Evolutionary conservation across 2,797 vertebrate genomes (phyloP), one percentile per base, ranked within the genome.

Genomic region (Falco columbarius): DNA sequence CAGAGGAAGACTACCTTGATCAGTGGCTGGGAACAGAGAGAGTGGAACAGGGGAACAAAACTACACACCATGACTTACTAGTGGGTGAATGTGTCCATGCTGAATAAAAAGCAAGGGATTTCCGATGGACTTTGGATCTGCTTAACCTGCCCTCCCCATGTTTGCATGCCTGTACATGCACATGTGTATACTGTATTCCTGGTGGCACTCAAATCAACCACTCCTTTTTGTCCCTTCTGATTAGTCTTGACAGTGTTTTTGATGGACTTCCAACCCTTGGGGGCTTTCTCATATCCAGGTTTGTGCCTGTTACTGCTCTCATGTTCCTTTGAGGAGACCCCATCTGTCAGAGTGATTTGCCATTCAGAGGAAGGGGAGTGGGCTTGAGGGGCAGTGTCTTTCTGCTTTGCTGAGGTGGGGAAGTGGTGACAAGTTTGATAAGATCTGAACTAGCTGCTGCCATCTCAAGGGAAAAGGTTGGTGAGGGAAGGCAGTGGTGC

Each of bases 31-130:
- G 36, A 67, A 26, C 72, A 73, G 70, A 10, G 7, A 4, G 1
- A 61, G 30, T 30, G 26, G 54, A 88, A 80, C 0, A 2, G 27
- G 9, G 24, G 16, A 63, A 24, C 3, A 7, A 36, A 65, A 36
- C 66, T 30, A 18, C 0, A 1, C 75, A n/a, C 36, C 1, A 0
- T 40, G 22, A 36, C 58, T 72, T 59, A 13, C 0, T 22, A 7
- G 17, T 40, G 29, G 7, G 17, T 77, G 87, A 75, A 49, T 9
- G 2, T 14, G 29, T 34, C 32, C 44, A 20, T 75, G 32, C 47
- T 56, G 58, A 68, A 29, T 59, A 36, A 68, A 83, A 72, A 49
- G 9, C 15, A 49, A 61, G 40, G 65, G 44, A 27, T 81, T 73
- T 34, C 46, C 4, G 4, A 19, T 58, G 38, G 26, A 40, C 70